A percentile compares a stretch with the other conserved stretches of the same genome.
These are phyloP conservation scores for Sarcophaga rosellei DNA, from an alignment of 2,888 invertebrate species.

Conservation along the genomic window DNA sequence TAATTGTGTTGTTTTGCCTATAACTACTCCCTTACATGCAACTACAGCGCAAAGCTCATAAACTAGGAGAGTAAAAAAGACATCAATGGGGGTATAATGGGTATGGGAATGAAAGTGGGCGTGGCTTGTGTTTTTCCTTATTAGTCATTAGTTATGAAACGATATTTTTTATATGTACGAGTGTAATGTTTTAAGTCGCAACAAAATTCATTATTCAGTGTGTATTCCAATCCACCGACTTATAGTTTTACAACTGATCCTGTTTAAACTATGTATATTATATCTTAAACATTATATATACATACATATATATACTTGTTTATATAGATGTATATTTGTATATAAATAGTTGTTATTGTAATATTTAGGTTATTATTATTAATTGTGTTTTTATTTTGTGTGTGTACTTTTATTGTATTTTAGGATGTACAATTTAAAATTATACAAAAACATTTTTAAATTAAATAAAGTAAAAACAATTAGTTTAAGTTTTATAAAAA, in stretches of 20 bases:
- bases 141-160: conserved; percentile 21
- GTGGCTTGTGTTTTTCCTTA: background rate
- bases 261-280: background rate
- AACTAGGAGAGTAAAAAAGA: background rate
- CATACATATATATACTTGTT: background rate
- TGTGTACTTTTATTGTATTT: background rate
- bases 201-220: background rate
- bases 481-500: conserved; percentile 49
- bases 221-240: too few relatives aligned
- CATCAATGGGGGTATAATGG: background rate
- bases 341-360: conserved; percentile 17
- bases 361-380: conserved; percentile 16
- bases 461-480: conserved; percentile 42
- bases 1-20: conserved; percentile 30
- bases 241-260: background rate
- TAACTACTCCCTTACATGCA: conserved; percentile 22
- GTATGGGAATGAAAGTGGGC: background rate
- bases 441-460: conserved; percentile 4
- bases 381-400: background rate
- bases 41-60: conserved; percentile 10
- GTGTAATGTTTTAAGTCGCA: conserved; percentile 9
- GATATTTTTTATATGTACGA: conserved; percentile 45
- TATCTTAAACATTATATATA: background rate
- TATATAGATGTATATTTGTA: conserved; percentile 20
- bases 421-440: conserved; percentile 5